These are phyloP conservation scores for Craterocephalus amniculus DNA, from an alignment of 2,797 vertebrate species.

Conservation along the genomic window DNA sequence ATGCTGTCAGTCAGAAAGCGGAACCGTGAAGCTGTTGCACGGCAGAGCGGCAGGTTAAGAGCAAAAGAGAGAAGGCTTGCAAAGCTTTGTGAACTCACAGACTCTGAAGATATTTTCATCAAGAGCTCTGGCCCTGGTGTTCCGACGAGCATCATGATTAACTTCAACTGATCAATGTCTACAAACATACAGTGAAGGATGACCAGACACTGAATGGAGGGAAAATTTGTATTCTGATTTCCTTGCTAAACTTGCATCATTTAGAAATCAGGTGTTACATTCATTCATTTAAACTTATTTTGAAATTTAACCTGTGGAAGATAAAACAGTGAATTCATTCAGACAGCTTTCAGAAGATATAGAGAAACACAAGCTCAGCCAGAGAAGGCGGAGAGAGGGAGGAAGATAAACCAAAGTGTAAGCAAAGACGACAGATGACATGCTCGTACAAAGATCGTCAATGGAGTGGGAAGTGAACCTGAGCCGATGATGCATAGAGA, in stretches of 20 bases:
- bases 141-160: conserved; percentile 99
- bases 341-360: conserved; percentile 12
- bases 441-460: not conserved
- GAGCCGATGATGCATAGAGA: conserved; percentile 32
- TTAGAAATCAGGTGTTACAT: conserved; percentile 24
- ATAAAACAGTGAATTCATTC: not conserved
- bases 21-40: conserved; percentile 41
- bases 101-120: conserved; percentile 99
- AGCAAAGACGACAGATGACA: conserved; percentile 23
- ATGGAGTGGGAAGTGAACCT: conserved; percentile 19
- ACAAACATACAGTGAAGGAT: conserved; percentile 95
- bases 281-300: conserved; percentile 9
- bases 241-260: conserved; percentile 21
- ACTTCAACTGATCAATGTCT: conserved; percentile 99
- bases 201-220: conserved; percentile 73
- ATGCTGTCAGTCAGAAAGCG: conserved; percentile 64
- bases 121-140: conserved; percentile 97
- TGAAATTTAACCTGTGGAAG: conserved; percentile 22
- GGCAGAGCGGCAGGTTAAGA: conserved; percentile 46
- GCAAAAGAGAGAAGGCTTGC: conserved; percentile 47
- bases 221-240: conserved; percentile 37
- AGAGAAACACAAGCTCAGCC: conserved; percentile 28
- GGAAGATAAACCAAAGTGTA: conserved; percentile 19
- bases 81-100: conserved; percentile 90
- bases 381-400: conserved; percentile 10